Evolutionary conservation across 2,113 vertebrate genomes (phyloP), one percentile per base, ranked within the genome.

Genomic region (Anoplopoma fimbria): DNA sequence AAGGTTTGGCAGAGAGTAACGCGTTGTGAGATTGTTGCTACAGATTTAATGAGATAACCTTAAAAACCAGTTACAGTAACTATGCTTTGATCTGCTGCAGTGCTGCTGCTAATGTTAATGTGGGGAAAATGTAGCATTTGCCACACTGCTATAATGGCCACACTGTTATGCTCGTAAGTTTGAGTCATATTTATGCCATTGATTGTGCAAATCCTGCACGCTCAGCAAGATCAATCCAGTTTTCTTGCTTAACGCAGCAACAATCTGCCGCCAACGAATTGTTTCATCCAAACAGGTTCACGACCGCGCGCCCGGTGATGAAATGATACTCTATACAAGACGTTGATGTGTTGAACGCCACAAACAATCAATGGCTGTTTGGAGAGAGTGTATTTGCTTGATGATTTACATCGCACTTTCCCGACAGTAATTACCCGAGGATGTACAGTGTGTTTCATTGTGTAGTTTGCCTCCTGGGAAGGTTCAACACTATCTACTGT

Each of bases 191-290:
- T 80, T 40, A 62, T 49, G 63, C 62, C 14, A 84, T 83, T 38
- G 84, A 89, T 88, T 58, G 76, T 14, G 27, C 51, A 63, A 75
- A 75, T 38, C 17, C 42, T 81, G 84, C 77, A 79, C 15, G 27
- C 38, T 47, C 63, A 53, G 65, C 53, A 23, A 4, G 31, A 88
- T 88, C 83, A 51, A 85, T 88, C 21, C 27, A 15, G 5, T 64
- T 86, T n/a, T 86, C 74, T 75, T 87, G 86, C 85, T 84, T 89
- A 82, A 83, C 81, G n/a, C 74, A 72, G 86, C 75, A 84, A 67
- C 83, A 72, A 31, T 60, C 0, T n/a, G 0, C 10, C 23, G 53
- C 2, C 72, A 17, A 38, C 42, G 71, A 68, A 60, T 9, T 68
- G 33, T 9, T 15, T 6, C 25, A 36, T 42, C 29, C 55, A 34